Percentiles rank a stretch among this genome's conserved stretches.
phyloP scores from a whole-genome alignment of 2,113 vertebrate genomes.

The Periophthalmus modestus region DNA sequence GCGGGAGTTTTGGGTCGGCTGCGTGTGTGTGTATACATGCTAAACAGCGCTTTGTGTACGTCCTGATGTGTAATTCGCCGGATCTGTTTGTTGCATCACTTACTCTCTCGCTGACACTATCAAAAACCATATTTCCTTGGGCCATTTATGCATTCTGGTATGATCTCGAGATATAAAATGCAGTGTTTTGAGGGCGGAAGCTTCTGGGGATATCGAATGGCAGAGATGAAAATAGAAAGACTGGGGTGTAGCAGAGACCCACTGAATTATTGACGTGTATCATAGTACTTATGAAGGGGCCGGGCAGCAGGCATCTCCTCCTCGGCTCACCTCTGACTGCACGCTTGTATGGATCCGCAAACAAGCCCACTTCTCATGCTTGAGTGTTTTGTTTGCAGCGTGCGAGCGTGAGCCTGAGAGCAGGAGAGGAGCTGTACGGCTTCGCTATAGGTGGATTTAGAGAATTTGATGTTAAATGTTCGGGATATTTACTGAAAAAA shows the following conservation, averaged over 20 bases:
- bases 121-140: slow-evolving; percentile 50
- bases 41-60: slow-evolving; percentile 27
- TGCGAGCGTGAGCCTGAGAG: slow-evolving; percentile 1
- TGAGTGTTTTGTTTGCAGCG: slow-evolving; percentile 11
- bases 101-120: slow-evolving; percentile 29
- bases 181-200: slow-evolving; percentile 54
- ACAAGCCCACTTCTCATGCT: slow-evolving; percentile 35
- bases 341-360: slow-evolving; percentile 41
- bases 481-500: background rate
- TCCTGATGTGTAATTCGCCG: slow-evolving; percentile 37
- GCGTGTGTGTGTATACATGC: slow-evolving; percentile 25
- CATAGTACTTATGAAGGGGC: slow-evolving; percentile 58
- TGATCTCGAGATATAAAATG: slow-evolving; percentile 40
- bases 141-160: slow-evolving; percentile 39
- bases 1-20: slow-evolving; percentile 21
- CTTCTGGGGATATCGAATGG: slow-evolving; percentile 67
- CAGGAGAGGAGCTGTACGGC: slow-evolving; percentile 18
- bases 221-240: slow-evolving; percentile 71
- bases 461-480: background rate
- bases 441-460: background rate
- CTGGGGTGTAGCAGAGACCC: slow-evolving; percentile 39
- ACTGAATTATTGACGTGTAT: slow-evolving; percentile 71
- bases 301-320: slow-evolving; percentile 48
- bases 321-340: slow-evolving; percentile 55
- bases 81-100: slow-evolving; percentile 40